Evolutionary conservation across 2,113 vertebrate genomes (phyloP).

Genomic region (Heterochromis multidens): DNA sequence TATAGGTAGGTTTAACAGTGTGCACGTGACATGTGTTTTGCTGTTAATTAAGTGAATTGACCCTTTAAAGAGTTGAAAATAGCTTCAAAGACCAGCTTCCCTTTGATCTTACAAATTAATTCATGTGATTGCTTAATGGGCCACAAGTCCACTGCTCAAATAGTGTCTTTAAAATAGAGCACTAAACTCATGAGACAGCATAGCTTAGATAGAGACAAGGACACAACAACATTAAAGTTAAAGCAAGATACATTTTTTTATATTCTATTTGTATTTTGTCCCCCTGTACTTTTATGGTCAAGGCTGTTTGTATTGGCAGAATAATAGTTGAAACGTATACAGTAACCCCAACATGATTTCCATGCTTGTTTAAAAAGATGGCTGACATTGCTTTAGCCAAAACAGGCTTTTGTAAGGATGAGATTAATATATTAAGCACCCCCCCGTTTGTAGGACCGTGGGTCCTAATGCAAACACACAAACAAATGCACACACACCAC

Average conservation of each 20-base stretch:
- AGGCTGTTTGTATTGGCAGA: neutral
- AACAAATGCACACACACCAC: conserved; percentile 28
- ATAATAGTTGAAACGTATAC: neutral
- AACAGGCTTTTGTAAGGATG: neutral
- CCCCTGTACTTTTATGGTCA: neutral
- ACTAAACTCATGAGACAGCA: neutral
- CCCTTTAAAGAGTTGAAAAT: neutral
- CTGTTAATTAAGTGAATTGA: neutral
- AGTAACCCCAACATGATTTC: neutral
- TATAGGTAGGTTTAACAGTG: neutral
- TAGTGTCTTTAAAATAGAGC: neutral
- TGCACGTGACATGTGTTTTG: neutral
- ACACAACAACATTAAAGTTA: neutral
- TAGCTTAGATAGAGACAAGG: neutral
- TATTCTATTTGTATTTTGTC: neutral
- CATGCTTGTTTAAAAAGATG: neutral
- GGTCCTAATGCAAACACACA: neutral
- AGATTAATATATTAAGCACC: neutral
- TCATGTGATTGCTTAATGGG: neutral
- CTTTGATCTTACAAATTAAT: neutral
- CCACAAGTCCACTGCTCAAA: neutral
- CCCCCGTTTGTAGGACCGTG: neutral
- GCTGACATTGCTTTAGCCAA: neutral
- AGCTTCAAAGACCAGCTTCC: neutral
- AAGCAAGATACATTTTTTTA: neutral